phyloP scores from a whole-genome alignment of 2,797 vertebrate species.

The Smutsia gigantea region DNA sequence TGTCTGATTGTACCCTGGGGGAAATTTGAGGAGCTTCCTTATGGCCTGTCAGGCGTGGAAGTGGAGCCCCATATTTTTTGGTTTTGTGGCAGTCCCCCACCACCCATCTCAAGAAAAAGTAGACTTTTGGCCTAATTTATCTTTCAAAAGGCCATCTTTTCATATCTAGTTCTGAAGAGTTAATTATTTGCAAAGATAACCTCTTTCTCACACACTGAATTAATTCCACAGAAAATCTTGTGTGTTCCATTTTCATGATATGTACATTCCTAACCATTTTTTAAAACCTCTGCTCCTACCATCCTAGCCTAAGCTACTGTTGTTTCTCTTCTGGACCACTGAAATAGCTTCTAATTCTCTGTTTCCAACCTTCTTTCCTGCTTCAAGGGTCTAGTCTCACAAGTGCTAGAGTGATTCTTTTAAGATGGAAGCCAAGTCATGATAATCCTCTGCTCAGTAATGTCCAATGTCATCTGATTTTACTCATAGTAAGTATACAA shows the following conservation, averaged over 20 bases:
- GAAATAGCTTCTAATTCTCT: neutral
- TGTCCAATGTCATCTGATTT: neutral
- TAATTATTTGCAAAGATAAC: neutral
- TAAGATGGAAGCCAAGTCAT: neutral
- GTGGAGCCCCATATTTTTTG: neutral
- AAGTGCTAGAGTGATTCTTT: neutral
- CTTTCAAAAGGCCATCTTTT: neutral
- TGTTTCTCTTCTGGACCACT: neutral
- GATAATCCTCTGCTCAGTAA: neutral
- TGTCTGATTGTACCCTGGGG: neutral
- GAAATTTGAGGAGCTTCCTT: neutral
- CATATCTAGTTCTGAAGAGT: neutral
- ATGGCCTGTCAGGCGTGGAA: neutral
- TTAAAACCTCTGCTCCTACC: neutral
- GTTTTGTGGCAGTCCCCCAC: neutral
- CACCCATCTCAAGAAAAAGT: neutral
- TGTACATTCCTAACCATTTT: neutral
- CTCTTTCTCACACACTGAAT: neutral
- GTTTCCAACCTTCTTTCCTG: neutral
- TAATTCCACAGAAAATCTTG: neutral
- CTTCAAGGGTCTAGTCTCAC: neutral
- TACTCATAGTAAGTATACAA: neutral
- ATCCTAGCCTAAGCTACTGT: neutral
- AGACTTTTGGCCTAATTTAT: neutral
- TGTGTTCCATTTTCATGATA: neutral